These are phyloP conservation scores for Oryzias javanicus DNA, from an alignment of 2,113 vertebrate genomes.

Conservation along the genomic window DNA sequence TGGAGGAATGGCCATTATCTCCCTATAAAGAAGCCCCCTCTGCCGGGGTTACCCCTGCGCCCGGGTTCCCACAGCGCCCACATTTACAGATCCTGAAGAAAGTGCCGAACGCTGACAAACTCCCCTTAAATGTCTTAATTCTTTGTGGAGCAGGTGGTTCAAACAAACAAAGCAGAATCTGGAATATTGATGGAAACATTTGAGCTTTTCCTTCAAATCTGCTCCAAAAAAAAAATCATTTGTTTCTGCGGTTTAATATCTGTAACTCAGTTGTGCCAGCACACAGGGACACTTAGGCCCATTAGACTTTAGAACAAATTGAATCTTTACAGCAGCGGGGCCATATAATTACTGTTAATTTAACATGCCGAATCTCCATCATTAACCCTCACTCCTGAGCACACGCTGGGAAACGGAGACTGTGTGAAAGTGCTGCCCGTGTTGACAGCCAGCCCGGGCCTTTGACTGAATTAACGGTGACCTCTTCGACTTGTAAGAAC, in stretches of 20 bases:
- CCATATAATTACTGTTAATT: constrained; percentile 99
- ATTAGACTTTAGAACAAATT: constrained; percentile 95
- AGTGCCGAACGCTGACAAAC: constrained; percentile 41
- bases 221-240: not conserved
- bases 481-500: constrained; percentile 88
- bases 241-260: constrained; percentile 36
- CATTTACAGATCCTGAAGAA: constrained; percentile 48
- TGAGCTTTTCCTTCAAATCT: not conserved
- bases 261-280: constrained; percentile 82
- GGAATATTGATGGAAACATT: too few relatives aligned
- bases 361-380: constrained; percentile 96
- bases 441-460: constrained; percentile 87
- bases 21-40: constrained; percentile 70
- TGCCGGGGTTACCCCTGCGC: constrained; percentile 52
- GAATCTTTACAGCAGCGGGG: constrained; percentile 94
- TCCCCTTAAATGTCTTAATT: constrained; percentile 29
- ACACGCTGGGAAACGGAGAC: constrained; percentile 65
- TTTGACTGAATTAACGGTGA: constrained; percentile 86
- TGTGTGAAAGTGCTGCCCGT: constrained; percentile 43
- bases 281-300: constrained; percentile 89
- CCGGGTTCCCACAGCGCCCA: constrained; percentile 74
- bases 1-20: constrained; percentile 79
- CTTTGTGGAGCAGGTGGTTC: constrained; percentile 12
- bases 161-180: constrained; percentile 23
- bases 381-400: constrained; percentile 94